Conservation (phyloP, 2,888 invertebrate species). For the Cyclophora punctaria region DNA sequence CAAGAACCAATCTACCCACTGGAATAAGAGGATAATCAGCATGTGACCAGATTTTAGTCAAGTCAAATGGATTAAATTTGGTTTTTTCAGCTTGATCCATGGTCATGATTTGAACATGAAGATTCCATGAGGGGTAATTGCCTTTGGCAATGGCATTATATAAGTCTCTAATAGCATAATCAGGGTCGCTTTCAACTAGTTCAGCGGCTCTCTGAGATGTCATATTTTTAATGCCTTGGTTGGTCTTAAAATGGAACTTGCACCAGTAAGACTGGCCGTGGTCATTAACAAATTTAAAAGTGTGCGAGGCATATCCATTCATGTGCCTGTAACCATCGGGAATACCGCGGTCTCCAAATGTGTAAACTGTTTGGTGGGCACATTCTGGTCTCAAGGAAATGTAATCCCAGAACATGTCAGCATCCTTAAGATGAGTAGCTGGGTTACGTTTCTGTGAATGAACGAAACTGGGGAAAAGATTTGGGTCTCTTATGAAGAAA, state of each 20-base stretch:
- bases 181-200: constrained; percentile 86
- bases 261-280: constrained; percentile 85
- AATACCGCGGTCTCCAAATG: constrained; percentile 94
- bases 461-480: constrained; percentile 94
- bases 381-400: constrained; percentile 90
- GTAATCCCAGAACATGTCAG: constrained; percentile 98
- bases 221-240: constrained; percentile 92
- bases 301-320: constrained; percentile 97
- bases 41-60: constrained; percentile 95
- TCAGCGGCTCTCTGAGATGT: constrained; percentile 79
- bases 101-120: constrained; percentile 93
- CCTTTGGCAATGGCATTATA: constrained; percentile 90
- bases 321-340: constrained; percentile 94
- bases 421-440: constrained; percentile 90
- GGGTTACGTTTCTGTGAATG: constrained; percentile 98
- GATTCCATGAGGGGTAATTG: constrained; percentile 84
- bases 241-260: constrained; percentile 96
- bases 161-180: constrained; percentile 91
- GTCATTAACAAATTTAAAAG: constrained; percentile 91
- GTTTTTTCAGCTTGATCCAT: constrained; percentile 85
- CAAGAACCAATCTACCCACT: constrained; percentile 89
- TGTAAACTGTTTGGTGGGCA: constrained; percentile 87
- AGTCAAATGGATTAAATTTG: constrained; percentile 93
- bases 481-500: constrained; percentile 93
- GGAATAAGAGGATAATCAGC: constrained; percentile 89